phyloP scores from a whole-genome alignment of 1,140 invertebrate genomes.

The Drosophila grimshawi region DNA sequence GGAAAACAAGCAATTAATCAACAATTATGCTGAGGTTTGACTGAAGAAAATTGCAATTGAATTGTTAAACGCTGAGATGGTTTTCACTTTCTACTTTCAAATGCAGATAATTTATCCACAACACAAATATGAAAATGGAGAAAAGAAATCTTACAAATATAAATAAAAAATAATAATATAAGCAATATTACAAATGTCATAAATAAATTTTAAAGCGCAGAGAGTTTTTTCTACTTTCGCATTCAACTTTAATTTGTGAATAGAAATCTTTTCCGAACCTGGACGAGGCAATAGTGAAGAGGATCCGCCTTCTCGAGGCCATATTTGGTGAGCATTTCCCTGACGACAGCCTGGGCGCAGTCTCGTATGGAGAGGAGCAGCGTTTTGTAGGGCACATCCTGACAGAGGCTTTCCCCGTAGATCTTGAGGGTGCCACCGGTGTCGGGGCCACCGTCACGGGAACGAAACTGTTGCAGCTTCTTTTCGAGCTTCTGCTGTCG shows the following conservation, averaged over 20 bases:
- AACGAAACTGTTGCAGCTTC: constrained; percentile 97
- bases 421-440: constrained; percentile 98
- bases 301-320: constrained; percentile 95
- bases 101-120: no score
- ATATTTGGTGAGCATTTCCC: constrained; percentile 99
- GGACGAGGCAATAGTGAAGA: constrained; percentile 96
- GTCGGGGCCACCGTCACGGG: constrained; percentile 96
- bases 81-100: no score
- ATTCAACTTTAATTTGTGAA: neutral
- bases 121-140: no score
- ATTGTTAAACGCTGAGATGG: no score
- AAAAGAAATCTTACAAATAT: no score
- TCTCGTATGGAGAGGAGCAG: constrained; percentile 97
- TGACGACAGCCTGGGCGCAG: constrained; percentile 94
- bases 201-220: no score
- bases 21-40: no score
- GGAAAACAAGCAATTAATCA: no score
- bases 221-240: no score
- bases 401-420: constrained; percentile 97
- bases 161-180: no score
- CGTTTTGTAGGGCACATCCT: constrained; percentile 99
- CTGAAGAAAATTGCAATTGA: no score
- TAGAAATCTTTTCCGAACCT: constrained; percentile 87
- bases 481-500: constrained; percentile 99
- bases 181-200: no score